These are phyloP conservation scores for Gnathonemus echidnorhynchus DNA, from an alignment of 2,113 vertebrate genomes.

Conservation along the genomic window DNA sequence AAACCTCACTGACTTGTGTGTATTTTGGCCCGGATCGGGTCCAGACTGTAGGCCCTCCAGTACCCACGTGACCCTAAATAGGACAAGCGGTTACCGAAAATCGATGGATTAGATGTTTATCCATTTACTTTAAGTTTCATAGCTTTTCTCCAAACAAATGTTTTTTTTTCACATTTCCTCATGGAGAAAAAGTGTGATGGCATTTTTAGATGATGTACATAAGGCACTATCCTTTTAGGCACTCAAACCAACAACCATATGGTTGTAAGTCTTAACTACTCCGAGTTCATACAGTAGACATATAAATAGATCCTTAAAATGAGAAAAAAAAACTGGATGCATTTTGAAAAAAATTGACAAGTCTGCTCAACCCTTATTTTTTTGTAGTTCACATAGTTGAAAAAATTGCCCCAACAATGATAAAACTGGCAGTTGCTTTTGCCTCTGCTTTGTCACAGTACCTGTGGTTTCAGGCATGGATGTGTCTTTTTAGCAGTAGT, in stretches of 20 bases:
- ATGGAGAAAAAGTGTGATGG: background rate
- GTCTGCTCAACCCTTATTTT: background rate
- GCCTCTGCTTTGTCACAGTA: background rate
- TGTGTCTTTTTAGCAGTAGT: background rate
- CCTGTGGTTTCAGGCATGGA: background rate
- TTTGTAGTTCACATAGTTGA: background rate
- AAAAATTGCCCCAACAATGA: background rate
- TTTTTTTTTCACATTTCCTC: background rate
- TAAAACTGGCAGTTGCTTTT: background rate
- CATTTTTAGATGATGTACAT: background rate
- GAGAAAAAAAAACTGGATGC: background rate
- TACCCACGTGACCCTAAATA: background rate
- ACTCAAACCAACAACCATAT: background rate
- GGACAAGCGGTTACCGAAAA: background rate
- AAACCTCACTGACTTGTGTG: constrained; percentile 25
- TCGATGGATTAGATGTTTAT: background rate
- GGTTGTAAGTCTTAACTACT: background rate
- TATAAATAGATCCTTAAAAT: background rate
- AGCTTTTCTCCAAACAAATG: background rate
- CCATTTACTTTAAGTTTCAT: background rate
- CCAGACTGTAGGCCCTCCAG: background rate
- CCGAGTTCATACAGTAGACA: background rate
- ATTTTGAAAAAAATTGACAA: background rate
- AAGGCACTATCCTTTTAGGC: background rate
- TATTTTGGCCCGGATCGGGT: background rate